A percentile compares a stretch with the other conserved stretches of the same genome.
Conservation (phyloP, 2,797 vertebrate species). For the Aulostomus chinensis region DNA sequence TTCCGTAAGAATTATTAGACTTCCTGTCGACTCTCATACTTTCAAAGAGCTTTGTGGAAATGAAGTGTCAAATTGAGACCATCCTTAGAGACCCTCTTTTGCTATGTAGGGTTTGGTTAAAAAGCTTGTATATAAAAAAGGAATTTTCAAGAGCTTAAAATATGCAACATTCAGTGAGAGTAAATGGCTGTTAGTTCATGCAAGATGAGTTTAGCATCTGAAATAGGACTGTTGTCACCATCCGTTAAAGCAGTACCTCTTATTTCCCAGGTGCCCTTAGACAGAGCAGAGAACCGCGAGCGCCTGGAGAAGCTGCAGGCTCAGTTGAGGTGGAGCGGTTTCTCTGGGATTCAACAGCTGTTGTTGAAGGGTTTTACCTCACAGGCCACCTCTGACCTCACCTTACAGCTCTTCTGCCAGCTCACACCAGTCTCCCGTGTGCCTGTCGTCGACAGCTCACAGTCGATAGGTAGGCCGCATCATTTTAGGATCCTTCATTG, state of each 20-base stretch:
- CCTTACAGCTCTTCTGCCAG: conserved; percentile 95
- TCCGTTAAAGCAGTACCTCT: not conserved
- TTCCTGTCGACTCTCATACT: too few species aligned
- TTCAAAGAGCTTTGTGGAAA: too few species aligned
- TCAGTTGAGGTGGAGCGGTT: conserved; percentile 97
- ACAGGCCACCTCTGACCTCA: conserved; percentile 92
- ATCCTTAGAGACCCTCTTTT: too few species aligned
- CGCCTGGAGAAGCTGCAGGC: conserved; percentile 96
- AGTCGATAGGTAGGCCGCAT: conserved; percentile 87
- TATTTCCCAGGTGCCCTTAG: conserved; percentile 86
- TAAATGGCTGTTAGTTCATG: too few species aligned
- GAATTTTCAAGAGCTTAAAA: too few species aligned
- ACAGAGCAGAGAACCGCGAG: conserved; percentile 94
- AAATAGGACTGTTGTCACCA: too few species aligned
- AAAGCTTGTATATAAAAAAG: too few species aligned
- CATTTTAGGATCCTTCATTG: not conserved
- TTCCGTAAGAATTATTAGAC: too few species aligned
- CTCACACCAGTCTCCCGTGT: conserved; percentile 94
- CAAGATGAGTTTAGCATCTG: too few species aligned
- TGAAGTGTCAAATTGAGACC: too few species aligned
- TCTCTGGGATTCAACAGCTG: conserved; percentile 96
- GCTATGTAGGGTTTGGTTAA: too few species aligned
- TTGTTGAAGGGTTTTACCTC: conserved; percentile 98
- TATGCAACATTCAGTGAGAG: too few species aligned
- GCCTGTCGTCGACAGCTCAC: conserved; percentile 94